Conservation (phyloP, 2,113 vertebrate genomes). For the Vulpes vulpes region DNA sequence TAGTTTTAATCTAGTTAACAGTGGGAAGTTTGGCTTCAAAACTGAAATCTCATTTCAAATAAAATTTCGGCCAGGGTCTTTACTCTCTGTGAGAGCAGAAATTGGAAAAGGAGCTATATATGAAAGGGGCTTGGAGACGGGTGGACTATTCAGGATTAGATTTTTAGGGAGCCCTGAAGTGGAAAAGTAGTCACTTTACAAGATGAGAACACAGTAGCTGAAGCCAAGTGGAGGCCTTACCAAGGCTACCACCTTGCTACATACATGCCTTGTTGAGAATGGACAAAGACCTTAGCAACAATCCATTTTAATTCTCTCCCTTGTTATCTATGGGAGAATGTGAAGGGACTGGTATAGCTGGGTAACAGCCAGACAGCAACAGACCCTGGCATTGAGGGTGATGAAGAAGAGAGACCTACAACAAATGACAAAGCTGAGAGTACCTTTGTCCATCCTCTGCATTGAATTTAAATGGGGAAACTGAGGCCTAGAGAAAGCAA, state of each 20-base stretch:
- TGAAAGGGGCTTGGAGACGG: background rate
- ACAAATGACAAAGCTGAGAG: background rate
- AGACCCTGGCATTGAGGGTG: background rate
- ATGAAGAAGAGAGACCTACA: background rate
- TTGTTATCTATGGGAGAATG: background rate
- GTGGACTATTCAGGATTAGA: background rate
- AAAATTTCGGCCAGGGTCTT: conserved; percentile 25
- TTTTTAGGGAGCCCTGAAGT: conserved; percentile 33
- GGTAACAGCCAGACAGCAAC: background rate
- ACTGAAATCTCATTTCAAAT: conserved; percentile 62
- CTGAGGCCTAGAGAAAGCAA: background rate
- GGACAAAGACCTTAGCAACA: conserved; percentile 54
- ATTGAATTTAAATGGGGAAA: conserved; percentile 10
- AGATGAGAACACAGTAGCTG: conserved; percentile 17
- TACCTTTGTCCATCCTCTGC: background rate
- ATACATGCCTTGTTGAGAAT: conserved; percentile 57
- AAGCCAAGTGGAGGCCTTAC: background rate
- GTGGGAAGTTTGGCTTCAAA: conserved; percentile 56
- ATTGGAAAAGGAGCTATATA: background rate
- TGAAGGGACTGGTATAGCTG: background rate
- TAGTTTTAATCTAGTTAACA: conserved; percentile 61
- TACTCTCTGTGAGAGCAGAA: conserved; percentile 7
- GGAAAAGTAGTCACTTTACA: conserved; percentile 37
- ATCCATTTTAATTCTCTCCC: background rate
- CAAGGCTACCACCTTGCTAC: conserved; percentile 31